These are phyloP conservation scores for Drosophila ironensis DNA, from an alignment of 1,140 invertebrate species.

Conservation along the genomic window DNA sequence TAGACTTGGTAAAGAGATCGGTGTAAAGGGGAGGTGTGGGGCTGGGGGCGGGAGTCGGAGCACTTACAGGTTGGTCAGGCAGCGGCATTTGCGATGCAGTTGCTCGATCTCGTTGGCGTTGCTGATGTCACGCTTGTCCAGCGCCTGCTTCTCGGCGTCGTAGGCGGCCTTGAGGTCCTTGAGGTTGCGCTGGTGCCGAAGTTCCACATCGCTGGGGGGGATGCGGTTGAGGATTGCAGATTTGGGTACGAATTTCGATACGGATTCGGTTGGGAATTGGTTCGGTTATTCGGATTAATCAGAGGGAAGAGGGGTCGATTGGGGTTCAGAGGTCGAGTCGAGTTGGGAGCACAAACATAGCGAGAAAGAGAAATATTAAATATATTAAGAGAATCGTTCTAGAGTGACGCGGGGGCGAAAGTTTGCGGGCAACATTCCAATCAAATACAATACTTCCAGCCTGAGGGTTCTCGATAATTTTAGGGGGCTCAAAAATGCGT, in stretches of 20 bases:
- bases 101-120: conserved; percentile 83
- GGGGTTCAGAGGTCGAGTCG: conserved; percentile 15
- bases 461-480: not conserved
- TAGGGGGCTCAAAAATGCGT: not conserved
- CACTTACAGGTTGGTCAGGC: conserved; percentile 84
- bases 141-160: conserved; percentile 74
- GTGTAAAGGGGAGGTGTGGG: not conserved
- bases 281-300: conserved; percentile 25
- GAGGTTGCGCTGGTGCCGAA: conserved; percentile 73
- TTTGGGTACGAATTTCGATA: not conserved
- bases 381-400: conserved; percentile 21
- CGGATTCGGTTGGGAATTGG: not conserved
- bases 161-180: conserved; percentile 80
- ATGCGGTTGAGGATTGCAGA: not conserved
- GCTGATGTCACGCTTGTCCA: conserved; percentile 80
- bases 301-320: conserved; percentile 9
- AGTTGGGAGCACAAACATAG: conserved; percentile 44
- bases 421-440: not conserved
- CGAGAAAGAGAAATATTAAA: conserved; percentile 33
- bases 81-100: conserved; percentile 83
- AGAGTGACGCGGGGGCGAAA: not conserved
- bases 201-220: conserved; percentile 71
- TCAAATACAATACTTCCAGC: not conserved
- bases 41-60: not conserved
- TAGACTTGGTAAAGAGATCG: not conserved